Evolutionary conservation across 2,888 invertebrate genomes (phyloP), one percentile per base, ranked within the genome.

Genomic region (Phengaris alcon): DNA sequence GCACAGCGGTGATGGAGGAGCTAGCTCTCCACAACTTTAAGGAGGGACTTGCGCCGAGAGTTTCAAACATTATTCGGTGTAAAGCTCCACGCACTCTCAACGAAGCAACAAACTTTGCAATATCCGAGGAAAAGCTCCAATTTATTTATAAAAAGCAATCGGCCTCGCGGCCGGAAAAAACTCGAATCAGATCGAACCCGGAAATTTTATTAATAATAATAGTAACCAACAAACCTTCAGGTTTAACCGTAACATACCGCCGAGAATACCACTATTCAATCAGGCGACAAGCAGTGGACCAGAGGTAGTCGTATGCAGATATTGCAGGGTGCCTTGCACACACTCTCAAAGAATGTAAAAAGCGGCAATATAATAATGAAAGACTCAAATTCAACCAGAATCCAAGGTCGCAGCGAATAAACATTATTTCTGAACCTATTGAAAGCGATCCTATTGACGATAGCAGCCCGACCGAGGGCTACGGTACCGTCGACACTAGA

Each of bases 241-340:
- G 10, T 68, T 44, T 7, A 68, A 22, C 5, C 68, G 68, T 46
- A 12, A n/a, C 35, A 48, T 54, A 5, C 54, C 12, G 13, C 6
- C 54, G 54, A 12, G 13, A 54, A 10, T 0, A 13, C 13, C 54
- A 13, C 54, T 5, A 13, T 13, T 13, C 10, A 54, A 54, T 13
- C 54, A 51, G 10, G 51, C 51, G 9, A 2, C 51, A 51, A 51
- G 51, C 10, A 51, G 51, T 51, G 51, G 51, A 6, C 10, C 51
- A 7, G 51, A 51, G 51, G 51, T 10, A 9, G 10, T 59, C 3
- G 64, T 77, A 3, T 80, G 79, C 64, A 69, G 78, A 8, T 79
- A 80, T 46, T 80, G 77, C 54, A 78, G 78, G 74, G 52, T 4
- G 13, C 68, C 54, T 0, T 77, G 77, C 0, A 22, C 78, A 79